Evolutionary conservation across 2,797 vertebrate species (phyloP).

Genomic region (Hyperoplus immaculatus): DNA sequence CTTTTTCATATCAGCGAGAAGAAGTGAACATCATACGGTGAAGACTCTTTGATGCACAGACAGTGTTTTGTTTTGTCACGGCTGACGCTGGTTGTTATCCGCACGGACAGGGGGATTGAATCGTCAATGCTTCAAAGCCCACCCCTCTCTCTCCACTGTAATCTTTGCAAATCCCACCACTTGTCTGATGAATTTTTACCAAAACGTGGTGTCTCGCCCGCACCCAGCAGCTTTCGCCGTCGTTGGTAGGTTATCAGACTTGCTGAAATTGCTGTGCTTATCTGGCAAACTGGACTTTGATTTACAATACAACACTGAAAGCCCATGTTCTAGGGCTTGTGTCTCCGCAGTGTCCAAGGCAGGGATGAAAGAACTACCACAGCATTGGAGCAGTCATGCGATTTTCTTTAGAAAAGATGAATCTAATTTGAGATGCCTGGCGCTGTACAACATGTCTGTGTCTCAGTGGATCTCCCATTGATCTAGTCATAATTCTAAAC

Average conservation of each 20-base stretch:
- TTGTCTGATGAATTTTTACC: slow-evolving; percentile 71
- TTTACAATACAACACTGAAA: slow-evolving; percentile 26
- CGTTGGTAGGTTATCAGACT: slow-evolving; percentile 57
- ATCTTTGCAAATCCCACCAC: slow-evolving; percentile 76
- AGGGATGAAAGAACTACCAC: neutral
- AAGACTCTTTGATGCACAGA: slow-evolving; percentile 28
- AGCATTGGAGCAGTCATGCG: slow-evolving; percentile 4
- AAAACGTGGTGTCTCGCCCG: slow-evolving; percentile 42
- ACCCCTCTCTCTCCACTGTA: slow-evolving; percentile 54
- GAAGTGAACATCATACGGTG: slow-evolving; percentile 34
- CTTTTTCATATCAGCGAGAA: slow-evolving; percentile 32
- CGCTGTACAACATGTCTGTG: neutral
- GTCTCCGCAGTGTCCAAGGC: slow-evolving; percentile 18
- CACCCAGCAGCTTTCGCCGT: slow-evolving; percentile 32
- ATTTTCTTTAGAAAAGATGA: slow-evolving; percentile 25
- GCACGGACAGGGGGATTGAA: slow-evolving; percentile 56
- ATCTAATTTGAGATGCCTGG: slow-evolving; percentile 20
- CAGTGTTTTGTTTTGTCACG: slow-evolving; percentile 53
- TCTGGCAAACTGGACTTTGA: slow-evolving; percentile 55
- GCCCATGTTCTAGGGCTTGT: slow-evolving; percentile 34
- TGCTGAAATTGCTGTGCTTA: slow-evolving; percentile 58
- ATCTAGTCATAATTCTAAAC: neutral
- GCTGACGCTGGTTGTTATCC: slow-evolving; percentile 56
- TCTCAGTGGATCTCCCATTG: neutral
- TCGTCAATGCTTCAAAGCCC: slow-evolving; percentile 57